Evolutionary conservation across 2,797 vertebrate genomes (phyloP).

Genomic region (Columba guinea): DNA sequence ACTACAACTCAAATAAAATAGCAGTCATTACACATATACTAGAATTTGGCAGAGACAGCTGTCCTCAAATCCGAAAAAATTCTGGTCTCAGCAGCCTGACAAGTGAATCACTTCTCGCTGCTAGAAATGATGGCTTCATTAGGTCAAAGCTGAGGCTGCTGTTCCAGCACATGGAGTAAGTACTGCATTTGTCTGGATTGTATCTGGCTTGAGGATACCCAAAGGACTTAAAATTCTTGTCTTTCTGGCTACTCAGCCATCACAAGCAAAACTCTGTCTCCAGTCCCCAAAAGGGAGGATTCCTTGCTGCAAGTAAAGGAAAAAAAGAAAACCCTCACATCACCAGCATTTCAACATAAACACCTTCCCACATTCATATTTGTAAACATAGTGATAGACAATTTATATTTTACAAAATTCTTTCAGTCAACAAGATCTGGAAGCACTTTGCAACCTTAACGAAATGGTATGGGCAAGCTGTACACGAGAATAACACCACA

Average conservation of each 20-base stretch:
- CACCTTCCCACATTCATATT: neutral
- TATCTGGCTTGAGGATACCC: slow-evolving; percentile 41
- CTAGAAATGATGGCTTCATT: slow-evolving; percentile 44
- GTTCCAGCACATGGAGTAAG: slow-evolving; percentile 42
- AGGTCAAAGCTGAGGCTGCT: slow-evolving; percentile 52
- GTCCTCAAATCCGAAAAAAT: neutral
- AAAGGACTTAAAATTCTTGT: slow-evolving; percentile 39
- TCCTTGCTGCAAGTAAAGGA: neutral
- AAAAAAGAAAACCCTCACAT: neutral
- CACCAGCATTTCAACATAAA: neutral
- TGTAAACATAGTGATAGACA: neutral
- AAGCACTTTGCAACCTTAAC: neutral
- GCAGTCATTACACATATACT: neutral
- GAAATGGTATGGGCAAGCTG: neutral
- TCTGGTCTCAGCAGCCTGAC: slow-evolving; percentile 37
- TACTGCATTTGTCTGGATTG: slow-evolving; percentile 46
- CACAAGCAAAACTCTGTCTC: neutral
- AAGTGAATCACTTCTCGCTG: slow-evolving; percentile 40
- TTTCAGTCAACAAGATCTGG: neutral
- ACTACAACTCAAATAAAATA: neutral
- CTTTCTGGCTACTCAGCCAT: slow-evolving; percentile 20
- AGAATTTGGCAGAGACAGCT: neutral
- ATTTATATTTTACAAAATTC: neutral
- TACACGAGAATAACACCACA: neutral
- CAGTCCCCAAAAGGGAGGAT: neutral